A percentile compares a stretch with the other conserved stretches of the same genome.
These are phyloP conservation scores for Phocides pigmalion DNA, from an alignment of 1,140 invertebrate species.

Conservation along the genomic window DNA sequence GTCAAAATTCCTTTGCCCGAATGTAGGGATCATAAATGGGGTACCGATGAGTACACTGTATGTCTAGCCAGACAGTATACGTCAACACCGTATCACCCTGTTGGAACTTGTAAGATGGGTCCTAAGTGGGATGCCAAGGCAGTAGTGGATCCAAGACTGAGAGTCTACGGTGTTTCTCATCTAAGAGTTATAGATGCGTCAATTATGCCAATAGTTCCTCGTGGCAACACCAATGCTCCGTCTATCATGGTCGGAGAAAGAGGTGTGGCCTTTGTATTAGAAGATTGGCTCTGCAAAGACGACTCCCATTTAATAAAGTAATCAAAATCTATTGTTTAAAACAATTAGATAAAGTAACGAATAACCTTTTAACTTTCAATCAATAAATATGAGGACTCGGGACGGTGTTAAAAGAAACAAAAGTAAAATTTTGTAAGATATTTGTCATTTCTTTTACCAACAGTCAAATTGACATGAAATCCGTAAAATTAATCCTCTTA, in stretches of 20 bases:
- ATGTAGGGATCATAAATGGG: constrained; percentile 85
- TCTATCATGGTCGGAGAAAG: constrained; percentile 52
- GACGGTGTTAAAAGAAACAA: too few species aligned
- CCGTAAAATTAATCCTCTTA: too few species aligned
- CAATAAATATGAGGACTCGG: too few species aligned
- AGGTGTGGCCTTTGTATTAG: constrained; percentile 46
- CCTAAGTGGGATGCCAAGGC: constrained; percentile 66
- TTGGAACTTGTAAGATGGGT: constrained; percentile 87
- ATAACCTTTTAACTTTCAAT: too few species aligned
- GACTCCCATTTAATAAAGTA: too few species aligned
- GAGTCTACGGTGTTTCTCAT: constrained; percentile 87
- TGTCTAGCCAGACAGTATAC: constrained; percentile 88
- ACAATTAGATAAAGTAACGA: too few species aligned
- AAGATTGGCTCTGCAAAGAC: too few species aligned
- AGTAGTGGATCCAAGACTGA: constrained; percentile 84
- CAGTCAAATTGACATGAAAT: too few species aligned
- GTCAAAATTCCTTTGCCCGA: constrained; percentile 84
- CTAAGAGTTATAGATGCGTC: constrained; percentile 90
- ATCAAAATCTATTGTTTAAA: too few species aligned
- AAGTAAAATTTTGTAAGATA: too few species aligned
- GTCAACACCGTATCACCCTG: constrained; percentile 86
- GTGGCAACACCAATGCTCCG: constrained; percentile 87
- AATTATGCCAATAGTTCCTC: constrained; percentile 86
- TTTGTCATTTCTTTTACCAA: too few species aligned
- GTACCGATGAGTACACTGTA: constrained; percentile 88